A percentile compares a stretch with the other conserved stretches of the same genome.
These are phyloP conservation scores for Sparus aurata DNA, from an alignment of 2,797 vertebrate genomes.

Conservation along the genomic window DNA sequence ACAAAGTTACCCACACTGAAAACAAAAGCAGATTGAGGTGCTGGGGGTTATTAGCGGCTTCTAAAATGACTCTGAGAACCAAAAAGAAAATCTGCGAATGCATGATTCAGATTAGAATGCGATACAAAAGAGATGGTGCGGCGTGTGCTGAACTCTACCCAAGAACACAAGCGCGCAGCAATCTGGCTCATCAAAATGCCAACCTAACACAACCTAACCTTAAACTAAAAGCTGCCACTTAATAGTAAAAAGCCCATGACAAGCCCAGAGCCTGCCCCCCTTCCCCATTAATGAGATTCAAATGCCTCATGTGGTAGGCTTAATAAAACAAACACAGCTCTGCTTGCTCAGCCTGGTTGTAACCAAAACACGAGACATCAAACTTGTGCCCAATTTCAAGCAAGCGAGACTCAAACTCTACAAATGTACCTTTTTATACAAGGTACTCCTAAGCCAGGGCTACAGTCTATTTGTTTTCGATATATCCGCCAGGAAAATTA, in stretches of 20 bases:
- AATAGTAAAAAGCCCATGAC: neutral
- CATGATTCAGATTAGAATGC: slow-evolving; percentile 11
- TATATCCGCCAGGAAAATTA: slow-evolving; percentile 16
- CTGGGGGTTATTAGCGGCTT: neutral
- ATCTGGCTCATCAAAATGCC: neutral
- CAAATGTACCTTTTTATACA: slow-evolving; percentile 26
- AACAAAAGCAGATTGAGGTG: slow-evolving; percentile 18
- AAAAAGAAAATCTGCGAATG: neutral
- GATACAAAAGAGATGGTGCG: neutral
- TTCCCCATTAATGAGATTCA: neutral
- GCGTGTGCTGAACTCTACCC: neutral
- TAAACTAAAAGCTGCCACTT: neutral
- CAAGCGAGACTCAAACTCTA: slow-evolving; percentile 9
- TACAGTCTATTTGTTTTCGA: neutral
- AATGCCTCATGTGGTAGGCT: neutral
- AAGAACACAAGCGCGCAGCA: neutral
- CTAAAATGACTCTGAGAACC: neutral
- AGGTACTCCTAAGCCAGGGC: slow-evolving; percentile 1
- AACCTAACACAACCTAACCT: neutral
- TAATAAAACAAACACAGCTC: slow-evolving; percentile 46
- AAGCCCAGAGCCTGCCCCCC: neutral
- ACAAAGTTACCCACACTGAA: slow-evolving; percentile 7
- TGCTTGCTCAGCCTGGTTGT: slow-evolving; percentile 15
- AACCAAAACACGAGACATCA: slow-evolving; percentile 27
- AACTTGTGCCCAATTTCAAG: slow-evolving; percentile 22